Evolutionary conservation across 2,113 vertebrate genomes (phyloP), one percentile per base, ranked within the genome.

Genomic region (Solenodon paradoxus): DNA sequence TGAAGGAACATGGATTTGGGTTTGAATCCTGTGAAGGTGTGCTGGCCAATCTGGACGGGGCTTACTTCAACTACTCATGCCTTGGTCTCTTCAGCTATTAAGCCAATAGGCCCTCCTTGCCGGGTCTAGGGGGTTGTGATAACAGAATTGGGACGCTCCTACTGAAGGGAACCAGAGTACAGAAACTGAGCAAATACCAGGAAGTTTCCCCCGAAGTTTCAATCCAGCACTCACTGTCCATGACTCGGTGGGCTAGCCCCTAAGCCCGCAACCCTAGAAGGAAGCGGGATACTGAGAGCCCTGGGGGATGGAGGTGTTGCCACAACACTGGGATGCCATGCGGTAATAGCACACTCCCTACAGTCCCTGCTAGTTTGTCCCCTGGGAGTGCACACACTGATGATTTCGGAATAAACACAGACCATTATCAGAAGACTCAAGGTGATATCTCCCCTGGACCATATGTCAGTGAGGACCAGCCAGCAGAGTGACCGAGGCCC

Each of bases 401-500:
- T 75, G 59, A 88, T 55, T 90, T 42, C 94, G 92, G 84, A 88
- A 88, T 53, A 88, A 96, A 66, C 82, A 83, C 35, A 63, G 61
- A 45, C 96, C 92, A 68, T 90, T 88, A 81, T 75, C 82, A 47
- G 96, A 77, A 11, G 83, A 95, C 96, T 97, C 71, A 81, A 75
- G 89, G 77, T 24, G 0, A 79, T 84, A 82, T 57, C 79, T 91
- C 85, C 66, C 61, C 63, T 28, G 38, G 38, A 68, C 96, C 0
- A 0, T 4, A 68, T 96, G 86, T 90, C 94, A 90, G n/a, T 7
- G 64, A 64, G n/a, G 87, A 66, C n/a, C 51, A 88, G 89, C 93
- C n/a, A n/a, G n/a, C n/a, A n/a, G 95, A 96, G 97, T 93, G 93
- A 95, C 88, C 94, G 64, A 71, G 88, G 87, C 1, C 4, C 78